Evolutionary conservation across 2,113 vertebrate species (phyloP).

Genomic region (Cacatua alba): DNA sequence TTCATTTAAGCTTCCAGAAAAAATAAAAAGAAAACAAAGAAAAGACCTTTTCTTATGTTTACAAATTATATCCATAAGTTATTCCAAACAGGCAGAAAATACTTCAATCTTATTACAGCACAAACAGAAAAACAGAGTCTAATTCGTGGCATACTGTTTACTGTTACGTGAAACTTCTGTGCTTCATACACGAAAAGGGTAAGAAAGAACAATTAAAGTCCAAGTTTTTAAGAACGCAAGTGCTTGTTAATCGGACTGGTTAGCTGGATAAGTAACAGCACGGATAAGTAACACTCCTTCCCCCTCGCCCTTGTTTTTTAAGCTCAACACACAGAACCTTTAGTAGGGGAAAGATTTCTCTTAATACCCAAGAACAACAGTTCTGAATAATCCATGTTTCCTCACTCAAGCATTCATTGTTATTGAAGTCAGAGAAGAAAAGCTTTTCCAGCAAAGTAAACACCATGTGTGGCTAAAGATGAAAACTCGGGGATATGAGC

Average conservation of each 20-base stretch:
- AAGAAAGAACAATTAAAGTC: not conserved
- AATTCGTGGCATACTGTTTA: not conserved
- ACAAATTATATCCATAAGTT: not conserved
- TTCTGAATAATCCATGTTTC: not conserved
- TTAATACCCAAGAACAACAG: not conserved
- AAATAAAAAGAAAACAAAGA: not conserved
- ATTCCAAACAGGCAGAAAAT: slow-evolving; percentile 12
- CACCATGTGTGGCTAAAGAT: not conserved
- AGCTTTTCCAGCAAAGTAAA: not conserved
- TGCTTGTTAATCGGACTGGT: not conserved
- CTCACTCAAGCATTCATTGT: not conserved
- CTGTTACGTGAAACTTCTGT: not conserved
- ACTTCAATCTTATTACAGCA: not conserved
- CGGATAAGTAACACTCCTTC: not conserved
- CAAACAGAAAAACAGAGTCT: not conserved
- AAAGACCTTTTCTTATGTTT: not conserved
- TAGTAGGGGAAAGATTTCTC: not conserved
- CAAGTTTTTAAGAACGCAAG: not conserved
- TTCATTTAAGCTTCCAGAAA: not conserved
- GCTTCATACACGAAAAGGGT: not conserved
- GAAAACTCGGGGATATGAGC: not conserved
- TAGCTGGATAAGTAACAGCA: not conserved
- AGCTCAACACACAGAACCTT: not conserved
- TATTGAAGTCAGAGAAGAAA: not conserved
- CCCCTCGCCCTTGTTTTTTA: not conserved